A percentile compares a stretch with the other conserved stretches of the same genome.
Evolutionary conservation across 2,888 invertebrate species (phyloP).

Genomic region (Linnaemya tessellans): DNA sequence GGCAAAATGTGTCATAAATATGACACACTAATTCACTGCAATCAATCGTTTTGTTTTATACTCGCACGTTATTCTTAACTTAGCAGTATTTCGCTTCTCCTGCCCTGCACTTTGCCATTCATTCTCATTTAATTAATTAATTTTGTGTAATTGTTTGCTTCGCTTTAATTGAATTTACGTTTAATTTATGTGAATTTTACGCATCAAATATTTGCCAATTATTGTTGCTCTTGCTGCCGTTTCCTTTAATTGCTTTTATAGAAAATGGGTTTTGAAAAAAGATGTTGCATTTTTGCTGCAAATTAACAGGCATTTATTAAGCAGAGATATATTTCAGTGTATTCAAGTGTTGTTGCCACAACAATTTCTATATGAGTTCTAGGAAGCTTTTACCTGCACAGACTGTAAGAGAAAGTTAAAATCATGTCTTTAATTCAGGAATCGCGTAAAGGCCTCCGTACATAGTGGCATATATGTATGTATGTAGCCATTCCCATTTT

Average conservation of each 20-base stretch:
- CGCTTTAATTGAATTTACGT: conserved; percentile 82
- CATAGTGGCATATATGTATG: too few relatives aligned
- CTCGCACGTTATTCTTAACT: not conserved
- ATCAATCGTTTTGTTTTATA: not conserved
- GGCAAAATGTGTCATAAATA: too few relatives aligned
- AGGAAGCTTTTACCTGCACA: too few relatives aligned
- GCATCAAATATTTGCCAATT: conserved; percentile 64
- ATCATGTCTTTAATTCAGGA: too few relatives aligned
- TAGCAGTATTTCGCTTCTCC: conserved; percentile 56
- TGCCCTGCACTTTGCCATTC: conserved; percentile 78
- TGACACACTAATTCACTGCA: conserved; percentile 8
- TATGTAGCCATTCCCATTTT: too few relatives aligned
- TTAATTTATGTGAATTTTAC: conserved; percentile 77
- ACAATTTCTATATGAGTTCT: too few relatives aligned
- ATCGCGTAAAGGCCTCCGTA: too few relatives aligned
- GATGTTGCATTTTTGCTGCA: not conserved
- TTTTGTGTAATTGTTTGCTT: conserved; percentile 82
- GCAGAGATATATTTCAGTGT: not conserved
- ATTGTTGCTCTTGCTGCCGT: conserved; percentile 24
- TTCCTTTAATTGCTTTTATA: conserved; percentile 28
- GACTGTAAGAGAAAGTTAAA: too few relatives aligned
- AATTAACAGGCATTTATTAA: not conserved
- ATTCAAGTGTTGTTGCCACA: too few relatives aligned
- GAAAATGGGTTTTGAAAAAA: conserved; percentile 31
- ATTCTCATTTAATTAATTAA: conserved; percentile 80